Base-by-base conservation (phyloP, 2,113 vertebrate genomes). In the Zingel zingel region DNA sequence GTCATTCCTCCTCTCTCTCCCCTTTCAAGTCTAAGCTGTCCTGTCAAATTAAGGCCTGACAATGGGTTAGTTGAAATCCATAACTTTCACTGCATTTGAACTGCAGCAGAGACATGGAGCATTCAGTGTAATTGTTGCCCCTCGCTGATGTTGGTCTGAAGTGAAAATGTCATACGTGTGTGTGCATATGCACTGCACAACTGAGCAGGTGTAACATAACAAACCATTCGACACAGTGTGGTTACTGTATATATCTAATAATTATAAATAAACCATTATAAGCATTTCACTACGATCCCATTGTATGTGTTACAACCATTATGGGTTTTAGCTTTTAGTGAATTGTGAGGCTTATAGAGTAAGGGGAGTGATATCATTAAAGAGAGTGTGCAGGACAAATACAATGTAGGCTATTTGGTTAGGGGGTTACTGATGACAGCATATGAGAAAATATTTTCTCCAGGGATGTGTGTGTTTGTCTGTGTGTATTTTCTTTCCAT, bases 391-490 rank as follows among this genome's bases (percentile, higher is more conserved):
- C 36, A 47, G 58, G 45, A 67, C 5, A 57, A 18, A 79, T 63
- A 33, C 8, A n/a, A 56, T 47, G 51, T 51, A 33, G 21, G 53
- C 19, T 56, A 68, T 84, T 86, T 79, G 81, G 71, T 64, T 53
- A 16, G 53, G 30, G 72, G 81, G 58, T 65, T 54, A 54, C 56
- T 78, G 74, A 53, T 84, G 74, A 63, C 73, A 80, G 39, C 69
- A 66, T 84, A 78, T 70, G 62, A 65, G 59, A 77, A 77, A 36
- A 74, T 68, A 78, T 63, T 61, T 25, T 76, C 82, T 81, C 13
- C 14, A n/a, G 73, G 79, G 86, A 73, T 25, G 14, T 18, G 30
- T 64, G 59, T 54, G 66, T 65, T 23, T 76, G 59, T 68, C 39
- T 62, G 39, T 69, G 53, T 53, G 0, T 77, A 66, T 70, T 43